Conservation (phyloP, 1,140 invertebrate species). For the Subanguina moxae region DNA sequence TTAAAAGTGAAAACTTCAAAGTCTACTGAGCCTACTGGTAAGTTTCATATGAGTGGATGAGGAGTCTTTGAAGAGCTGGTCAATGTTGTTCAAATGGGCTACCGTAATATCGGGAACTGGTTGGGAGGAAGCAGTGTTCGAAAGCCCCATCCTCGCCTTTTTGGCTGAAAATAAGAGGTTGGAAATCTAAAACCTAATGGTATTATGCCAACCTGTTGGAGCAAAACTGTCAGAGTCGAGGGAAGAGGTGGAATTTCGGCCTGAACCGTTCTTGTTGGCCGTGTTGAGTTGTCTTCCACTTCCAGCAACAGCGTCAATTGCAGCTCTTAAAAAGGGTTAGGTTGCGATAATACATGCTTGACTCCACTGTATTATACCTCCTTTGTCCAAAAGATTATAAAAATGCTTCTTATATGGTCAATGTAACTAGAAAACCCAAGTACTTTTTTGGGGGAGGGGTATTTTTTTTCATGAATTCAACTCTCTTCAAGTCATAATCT, state of each 20-base stretch:
- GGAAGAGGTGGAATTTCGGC: not conserved
- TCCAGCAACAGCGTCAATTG: not conserved
- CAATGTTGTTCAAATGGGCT: constrained; percentile 8
- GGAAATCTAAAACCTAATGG: not conserved
- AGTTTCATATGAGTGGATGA: constrained; percentile 34
- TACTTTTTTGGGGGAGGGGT: too few species aligned
- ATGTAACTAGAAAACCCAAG: too few species aligned
- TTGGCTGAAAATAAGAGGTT: not conserved
- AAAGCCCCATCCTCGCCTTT: constrained; percentile 4
- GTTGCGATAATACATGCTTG: too few species aligned
- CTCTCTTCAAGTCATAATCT: too few species aligned
- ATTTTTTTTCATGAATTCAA: too few species aligned
- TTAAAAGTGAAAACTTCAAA: not conserved
- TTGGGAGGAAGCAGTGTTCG: not conserved
- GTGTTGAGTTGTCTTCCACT: not conserved
- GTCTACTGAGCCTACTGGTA: constrained; percentile 21
- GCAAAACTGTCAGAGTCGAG: not conserved
- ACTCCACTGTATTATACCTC: too few species aligned
- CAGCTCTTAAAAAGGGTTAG: constrained; percentile 2
- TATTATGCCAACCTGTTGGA: not conserved
- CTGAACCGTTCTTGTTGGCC: not conserved
- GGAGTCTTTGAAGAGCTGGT: constrained; percentile 32
- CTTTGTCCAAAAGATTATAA: too few species aligned
- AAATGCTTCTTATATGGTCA: too few species aligned
- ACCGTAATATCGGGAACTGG: not conserved